Evolutionary conservation across 92 coral and sea anemone species (phyloP), one percentile per base, ranked within the genome.

Genomic region (Nematostella vectensis): DNA sequence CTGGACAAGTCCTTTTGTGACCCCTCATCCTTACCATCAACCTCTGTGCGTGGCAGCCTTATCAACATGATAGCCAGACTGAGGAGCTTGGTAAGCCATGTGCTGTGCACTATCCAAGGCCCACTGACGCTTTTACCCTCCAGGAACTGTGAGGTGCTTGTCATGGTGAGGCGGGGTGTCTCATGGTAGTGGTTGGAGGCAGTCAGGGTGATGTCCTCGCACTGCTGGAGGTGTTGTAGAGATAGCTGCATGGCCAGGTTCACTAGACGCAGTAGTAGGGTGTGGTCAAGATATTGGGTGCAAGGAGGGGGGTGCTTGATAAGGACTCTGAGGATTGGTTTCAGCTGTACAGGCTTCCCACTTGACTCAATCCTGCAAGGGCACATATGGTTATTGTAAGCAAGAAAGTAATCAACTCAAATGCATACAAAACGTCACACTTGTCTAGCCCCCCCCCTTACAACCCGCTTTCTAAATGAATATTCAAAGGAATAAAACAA

Each of bases 21-120:
- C n/a, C n/a, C n/a, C n/a, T n/a, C n/a, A n/a, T n/a, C n/a, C n/a
- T n/a, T n/a, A n/a, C n/a, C n/a, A n/a, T n/a, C n/a, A n/a, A 15
- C 40, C 40, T 33, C 15, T 15, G 15, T 33, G 6, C 15, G 40
- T 25, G 75, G 71, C 18, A 65, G 48, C 64, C 70, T 77, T 40
- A 71, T 28, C n/a, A 78, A 58, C 62, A 65, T 63, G 18, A 78
- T 66, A 2, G 72, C 37, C 29, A 78, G 48, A 54, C 66, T 29
- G 20, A 78, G 70, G 2, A 78, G 67, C 64, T 71, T 76, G 10
- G 76, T 54, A 12, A 78, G 72, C 85, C 85, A 78, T 15, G 74
- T 56, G 42, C 85, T 78, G 54, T 78, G 62, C 30, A 71, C 80
- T 3, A 66, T 66, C 72, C 63, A 66, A 1, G 72, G 72, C 10